Base-by-base conservation (phyloP, 2,888 invertebrate genomes). In the Hololepta plana region DNA sequence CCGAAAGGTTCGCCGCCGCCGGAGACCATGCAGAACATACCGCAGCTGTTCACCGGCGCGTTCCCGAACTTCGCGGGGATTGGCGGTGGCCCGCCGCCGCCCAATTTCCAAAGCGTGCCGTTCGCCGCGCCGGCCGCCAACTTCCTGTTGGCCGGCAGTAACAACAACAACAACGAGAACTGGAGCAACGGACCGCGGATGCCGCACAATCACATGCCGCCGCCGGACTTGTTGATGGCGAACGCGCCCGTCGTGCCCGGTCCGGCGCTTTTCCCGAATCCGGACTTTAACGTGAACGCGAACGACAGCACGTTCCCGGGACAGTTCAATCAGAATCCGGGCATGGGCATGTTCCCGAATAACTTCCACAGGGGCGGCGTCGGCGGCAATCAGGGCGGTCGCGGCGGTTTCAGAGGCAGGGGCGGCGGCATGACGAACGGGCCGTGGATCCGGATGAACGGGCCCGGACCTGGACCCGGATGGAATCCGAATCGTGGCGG, bases 1-100 rank as follows among this genome's bases (percentile, higher is more conserved):
- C 77, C 85, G 0, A 80, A 80, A 46, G 72, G 72, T 7, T 64
- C 67, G 4, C 64, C 71, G 15, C 59, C 64, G 4, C 41, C 36
- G 4, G 45, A 44, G 31, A 43, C 39, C 8, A 38, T 45, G 6
- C 41, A 40, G 9, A 40, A 35, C 28, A 29, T 38, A 16, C 37
- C 54, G 47, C 19, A 34, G 41, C 29, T 33, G 9, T 30, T 28
- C 13, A 33, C 31, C 35, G 49, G 24, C 38, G 41, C 42, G 11
- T 47, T 44, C 29, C 40, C 60, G 12, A 58, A 55, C 34, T 52
- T 59, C 24, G 59, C 53, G 32, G 29, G 28, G 14, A 27, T 30
- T 26, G 12, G 12, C 12, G 15, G 14, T 7, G 17, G 15, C 3
- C 59, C 50, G 61, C 59, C 31, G 2, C 28, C 24, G 15, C 30